Evolutionary conservation across 2,797 vertebrate species (phyloP), one percentile per base, ranked within the genome.

Genomic region (Gouania willdenowi): DNA sequence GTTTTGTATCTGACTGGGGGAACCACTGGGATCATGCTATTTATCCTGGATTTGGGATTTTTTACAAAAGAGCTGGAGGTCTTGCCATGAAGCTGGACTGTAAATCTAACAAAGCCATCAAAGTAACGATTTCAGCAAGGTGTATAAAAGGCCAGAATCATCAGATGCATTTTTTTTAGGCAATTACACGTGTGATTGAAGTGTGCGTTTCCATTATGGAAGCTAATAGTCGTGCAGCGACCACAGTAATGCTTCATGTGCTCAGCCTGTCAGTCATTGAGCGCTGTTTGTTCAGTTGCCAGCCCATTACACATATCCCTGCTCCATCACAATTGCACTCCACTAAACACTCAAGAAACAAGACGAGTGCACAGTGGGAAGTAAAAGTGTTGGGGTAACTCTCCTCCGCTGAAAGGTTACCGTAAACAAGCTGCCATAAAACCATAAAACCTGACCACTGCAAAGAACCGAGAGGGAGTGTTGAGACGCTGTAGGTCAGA

Each of bases 261-360:
- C 35, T n/a, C 49, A 11, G 47, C 28, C 42, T 50, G 56, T 63
- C 41, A 48, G 48, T 48, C 10, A 18, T 24, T 23, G 51, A 37
- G 25, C 13, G 49, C 21, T 71, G 73, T 79, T 60, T 82, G 66
- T 64, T 64, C 61, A 58, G 66, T 56, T 34, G 25, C 21, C 18
- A 42, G 55, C 24, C 47, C 25, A 53, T 68, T 58, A 51, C 66
- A 72, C 62, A 43, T 75, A 63, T 63, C 62, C 13, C 66, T 25
- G 58, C 46, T 41, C 52, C 15, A 47, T 66, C 58, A 59, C 69
- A 54, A 52, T 10, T 12, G 48, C 62, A 47, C 52, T 51, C 49
- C 34, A 12, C 23, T 29, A 37, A n/a, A 37, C 49, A 31, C 48
- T 59, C 36, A 49, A 33, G 30, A 23, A 49, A 33, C 30, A 23